Percentiles rank a stretch among this genome's conserved stretches.
These are phyloP conservation scores for Falco berigora DNA, from an alignment of 2,797 vertebrate genomes.

Conservation along the genomic window DNA sequence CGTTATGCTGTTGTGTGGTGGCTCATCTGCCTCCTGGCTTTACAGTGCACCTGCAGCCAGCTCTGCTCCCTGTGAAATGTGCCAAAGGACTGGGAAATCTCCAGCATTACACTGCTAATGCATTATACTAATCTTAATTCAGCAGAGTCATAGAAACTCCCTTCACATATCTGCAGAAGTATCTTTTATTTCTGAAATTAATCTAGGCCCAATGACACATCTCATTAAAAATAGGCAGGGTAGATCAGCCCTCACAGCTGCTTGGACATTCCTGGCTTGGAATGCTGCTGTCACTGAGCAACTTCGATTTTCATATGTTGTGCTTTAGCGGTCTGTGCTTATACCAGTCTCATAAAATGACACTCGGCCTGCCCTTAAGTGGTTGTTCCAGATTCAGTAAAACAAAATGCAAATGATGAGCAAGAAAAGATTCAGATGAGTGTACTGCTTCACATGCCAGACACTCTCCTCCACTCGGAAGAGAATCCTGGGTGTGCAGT, in stretches of 20 bases:
- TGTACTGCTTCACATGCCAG: background rate
- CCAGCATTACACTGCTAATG: background rate
- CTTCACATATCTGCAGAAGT: background rate
- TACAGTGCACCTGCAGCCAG: background rate
- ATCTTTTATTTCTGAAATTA: background rate
- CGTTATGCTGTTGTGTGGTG: background rate
- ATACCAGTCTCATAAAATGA: background rate
- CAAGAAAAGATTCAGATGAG: background rate
- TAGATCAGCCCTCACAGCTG: slow-evolving; percentile 12
- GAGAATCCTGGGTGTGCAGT: background rate
- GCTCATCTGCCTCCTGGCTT: background rate
- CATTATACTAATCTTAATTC: background rate
- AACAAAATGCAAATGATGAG: background rate
- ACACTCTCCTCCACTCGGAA: fast-evolving
- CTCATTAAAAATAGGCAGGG: slow-evolving; percentile 43
- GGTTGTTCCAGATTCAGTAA: background rate
- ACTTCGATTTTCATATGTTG: background rate
- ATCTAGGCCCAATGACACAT: background rate
- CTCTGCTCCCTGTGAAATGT: fast-evolving
- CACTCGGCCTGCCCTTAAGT: background rate
- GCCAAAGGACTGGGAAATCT: background rate
- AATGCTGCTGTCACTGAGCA: background rate
- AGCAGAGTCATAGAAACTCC: background rate
- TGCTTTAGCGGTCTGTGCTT: background rate
- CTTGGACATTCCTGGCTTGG: slow-evolving; percentile 3